phyloP scores from a whole-genome alignment of 2,113 vertebrate species.

The Cisticola juncidis region DNA sequence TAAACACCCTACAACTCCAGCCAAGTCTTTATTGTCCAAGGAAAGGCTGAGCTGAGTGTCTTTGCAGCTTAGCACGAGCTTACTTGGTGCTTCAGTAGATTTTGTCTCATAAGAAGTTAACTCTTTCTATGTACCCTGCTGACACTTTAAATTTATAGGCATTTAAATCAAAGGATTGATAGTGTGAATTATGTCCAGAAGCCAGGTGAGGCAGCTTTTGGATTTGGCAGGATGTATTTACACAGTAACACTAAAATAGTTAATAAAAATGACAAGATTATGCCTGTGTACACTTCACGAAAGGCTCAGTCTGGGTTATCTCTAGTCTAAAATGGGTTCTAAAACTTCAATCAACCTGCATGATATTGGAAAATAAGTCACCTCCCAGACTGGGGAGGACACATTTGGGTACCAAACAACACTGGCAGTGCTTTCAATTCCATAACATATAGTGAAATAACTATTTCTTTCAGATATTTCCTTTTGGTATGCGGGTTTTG shows the following conservation, averaged over 20 bases:
- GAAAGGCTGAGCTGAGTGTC: background rate
- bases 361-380: background rate
- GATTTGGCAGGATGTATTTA: background rate
- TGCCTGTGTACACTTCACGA: background rate
- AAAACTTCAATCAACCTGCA: background rate
- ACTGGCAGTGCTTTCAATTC: background rate
- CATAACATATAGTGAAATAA: background rate
- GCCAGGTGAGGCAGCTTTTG: background rate
- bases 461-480: background rate
- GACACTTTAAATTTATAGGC: background rate
- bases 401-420: background rate
- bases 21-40: background rate
- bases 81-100: background rate
- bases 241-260: background rate
- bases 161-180: constrained; percentile 20
- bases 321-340: background rate
- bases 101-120: constrained; percentile 4
- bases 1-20: background rate
- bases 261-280: constrained; percentile 36
- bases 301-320: background rate
- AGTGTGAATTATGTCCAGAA: background rate
- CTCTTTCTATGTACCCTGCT: background rate
- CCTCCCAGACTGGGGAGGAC: background rate
- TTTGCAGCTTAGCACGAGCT: background rate
- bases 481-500: background rate